Evolutionary conservation across 2,797 vertebrate genomes (phyloP).

Genomic region (Pipistrellus pygmaeus): DNA sequence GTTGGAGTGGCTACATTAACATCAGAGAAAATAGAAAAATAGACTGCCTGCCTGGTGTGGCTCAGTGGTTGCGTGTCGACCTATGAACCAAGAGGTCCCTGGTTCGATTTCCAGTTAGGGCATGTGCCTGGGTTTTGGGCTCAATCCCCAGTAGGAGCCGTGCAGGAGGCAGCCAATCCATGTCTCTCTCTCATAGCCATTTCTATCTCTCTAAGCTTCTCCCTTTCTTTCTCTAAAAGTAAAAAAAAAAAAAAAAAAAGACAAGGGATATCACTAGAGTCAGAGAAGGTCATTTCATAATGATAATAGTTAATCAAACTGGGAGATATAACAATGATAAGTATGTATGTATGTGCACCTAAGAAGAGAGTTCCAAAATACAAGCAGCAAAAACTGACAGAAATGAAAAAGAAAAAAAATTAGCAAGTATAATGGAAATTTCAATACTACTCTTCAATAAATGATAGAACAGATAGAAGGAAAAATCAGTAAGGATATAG

Average conservation of each 20-base stretch:
- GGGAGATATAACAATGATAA: not conserved
- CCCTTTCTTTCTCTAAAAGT: too few species aligned
- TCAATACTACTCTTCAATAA: constrained; percentile 36
- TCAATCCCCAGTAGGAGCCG: too few species aligned
- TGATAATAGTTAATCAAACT: not conserved
- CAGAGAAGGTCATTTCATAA: constrained; percentile 31
- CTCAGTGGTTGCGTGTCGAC: too few species aligned
- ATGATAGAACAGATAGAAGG: not conserved
- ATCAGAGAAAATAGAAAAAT: constrained; percentile 54
- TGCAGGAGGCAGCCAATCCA: too few species aligned
- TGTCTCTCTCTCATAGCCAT: too few species aligned
- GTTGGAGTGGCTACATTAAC: not conserved
- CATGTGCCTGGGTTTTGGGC: too few species aligned
- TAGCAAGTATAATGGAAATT: not conserved
- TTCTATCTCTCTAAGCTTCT: too few species aligned
- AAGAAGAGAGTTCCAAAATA: constrained; percentile 4
- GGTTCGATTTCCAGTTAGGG: too few species aligned
- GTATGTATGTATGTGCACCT: not conserved
- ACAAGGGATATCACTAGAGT: not conserved
- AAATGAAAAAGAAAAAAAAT: not conserved
- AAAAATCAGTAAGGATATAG: constrained; percentile 14
- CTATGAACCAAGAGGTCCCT: too few species aligned
- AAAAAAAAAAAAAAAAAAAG: constrained; percentile 18
- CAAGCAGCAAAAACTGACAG: constrained; percentile 6
- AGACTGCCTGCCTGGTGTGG: not conserved